Conservation (phyloP, 2,797 vertebrate genomes). For the Lagodon rhomboides region DNA sequence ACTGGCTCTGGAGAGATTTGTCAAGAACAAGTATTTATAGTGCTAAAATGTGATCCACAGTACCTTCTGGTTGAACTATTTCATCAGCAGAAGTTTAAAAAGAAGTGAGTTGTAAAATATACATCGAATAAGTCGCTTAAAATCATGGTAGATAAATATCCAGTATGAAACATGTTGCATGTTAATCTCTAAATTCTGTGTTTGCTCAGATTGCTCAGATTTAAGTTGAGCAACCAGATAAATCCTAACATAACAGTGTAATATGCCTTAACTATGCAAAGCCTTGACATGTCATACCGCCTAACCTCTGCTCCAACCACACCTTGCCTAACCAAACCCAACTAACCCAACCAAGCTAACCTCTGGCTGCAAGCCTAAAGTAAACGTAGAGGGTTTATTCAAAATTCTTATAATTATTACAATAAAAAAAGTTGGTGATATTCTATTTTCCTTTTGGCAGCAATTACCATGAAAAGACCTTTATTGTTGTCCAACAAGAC, state of each 20-base stretch:
- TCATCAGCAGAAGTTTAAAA: neutral
- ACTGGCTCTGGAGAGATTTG: conserved; percentile 43
- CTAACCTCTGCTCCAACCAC: conserved; percentile 27
- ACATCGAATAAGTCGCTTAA: neutral
- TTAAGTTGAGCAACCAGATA: conserved; percentile 5
- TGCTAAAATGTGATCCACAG: conserved; percentile 10
- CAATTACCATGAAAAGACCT: conserved; percentile 10
- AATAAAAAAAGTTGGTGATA: neutral
- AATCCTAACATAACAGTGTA: conserved; percentile 6
- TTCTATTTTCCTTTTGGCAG: neutral
- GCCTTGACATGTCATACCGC: conserved; percentile 49
- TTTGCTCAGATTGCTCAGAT: neutral
- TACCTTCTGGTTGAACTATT: conserved; percentile 12
- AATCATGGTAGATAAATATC: conserved; percentile 1
- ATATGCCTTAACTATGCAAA: conserved; percentile 10
- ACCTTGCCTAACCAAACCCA: conserved; percentile 51
- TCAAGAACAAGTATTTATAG: conserved; percentile 52
- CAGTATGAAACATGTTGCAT: neutral
- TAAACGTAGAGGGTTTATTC: neutral
- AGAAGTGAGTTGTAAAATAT: conserved; percentile 10
- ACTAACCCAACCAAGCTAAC: conserved; percentile 56
- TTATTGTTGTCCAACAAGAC: too few relatives aligned
- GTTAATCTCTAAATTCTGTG: neutral
- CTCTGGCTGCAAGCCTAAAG: conserved; percentile 26
- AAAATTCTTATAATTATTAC: neutral